Conservation (phyloP, 2,797 vertebrate species). For the Lates japonicus region DNA sequence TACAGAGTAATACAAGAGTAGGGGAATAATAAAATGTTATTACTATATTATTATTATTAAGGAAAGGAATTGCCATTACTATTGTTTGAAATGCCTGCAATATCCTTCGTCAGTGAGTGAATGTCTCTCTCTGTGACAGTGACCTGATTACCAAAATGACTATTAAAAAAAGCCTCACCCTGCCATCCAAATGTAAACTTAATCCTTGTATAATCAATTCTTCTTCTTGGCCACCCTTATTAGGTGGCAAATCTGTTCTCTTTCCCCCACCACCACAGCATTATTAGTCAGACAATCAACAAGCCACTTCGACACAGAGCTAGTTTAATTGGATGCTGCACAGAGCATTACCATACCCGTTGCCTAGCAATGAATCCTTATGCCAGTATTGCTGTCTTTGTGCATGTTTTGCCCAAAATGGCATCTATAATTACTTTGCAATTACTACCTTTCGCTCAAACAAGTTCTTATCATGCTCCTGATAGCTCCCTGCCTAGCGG, state of each 20-base stretch:
- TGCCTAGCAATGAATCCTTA: slow-evolving; percentile 83
- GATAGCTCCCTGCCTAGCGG: slow-evolving; percentile 32
- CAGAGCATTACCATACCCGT: slow-evolving; percentile 72
- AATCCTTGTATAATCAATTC: slow-evolving; percentile 72
- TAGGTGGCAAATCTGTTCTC: slow-evolving; percentile 77
- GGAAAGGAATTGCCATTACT: neutral
- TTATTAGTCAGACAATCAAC: slow-evolving; percentile 83
- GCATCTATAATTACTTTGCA: slow-evolving; percentile 70
- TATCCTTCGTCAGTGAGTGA: neutral
- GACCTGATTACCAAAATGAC: slow-evolving; percentile 34
- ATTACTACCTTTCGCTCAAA: slow-evolving; percentile 61
- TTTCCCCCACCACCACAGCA: slow-evolving; percentile 49
- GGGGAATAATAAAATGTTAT: neutral
- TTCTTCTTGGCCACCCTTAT: slow-evolving; percentile 69
- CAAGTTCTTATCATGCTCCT: slow-evolving; percentile 45
- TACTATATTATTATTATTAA: neutral
- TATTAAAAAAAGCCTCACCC: slow-evolving; percentile 51
- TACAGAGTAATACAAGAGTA: neutral
- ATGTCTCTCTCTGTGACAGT: slow-evolving; percentile 4
- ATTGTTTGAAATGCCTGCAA: neutral
- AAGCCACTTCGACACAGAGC: slow-evolving; percentile 73
- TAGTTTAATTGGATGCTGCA: slow-evolving; percentile 81
- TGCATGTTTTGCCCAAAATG: slow-evolving; percentile 58
- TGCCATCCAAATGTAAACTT: slow-evolving; percentile 56
- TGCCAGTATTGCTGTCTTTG: slow-evolving; percentile 58